These are phyloP conservation scores for Typhlichthys subterraneus DNA, from an alignment of 2,797 vertebrate species.

Conservation along the genomic window DNA sequence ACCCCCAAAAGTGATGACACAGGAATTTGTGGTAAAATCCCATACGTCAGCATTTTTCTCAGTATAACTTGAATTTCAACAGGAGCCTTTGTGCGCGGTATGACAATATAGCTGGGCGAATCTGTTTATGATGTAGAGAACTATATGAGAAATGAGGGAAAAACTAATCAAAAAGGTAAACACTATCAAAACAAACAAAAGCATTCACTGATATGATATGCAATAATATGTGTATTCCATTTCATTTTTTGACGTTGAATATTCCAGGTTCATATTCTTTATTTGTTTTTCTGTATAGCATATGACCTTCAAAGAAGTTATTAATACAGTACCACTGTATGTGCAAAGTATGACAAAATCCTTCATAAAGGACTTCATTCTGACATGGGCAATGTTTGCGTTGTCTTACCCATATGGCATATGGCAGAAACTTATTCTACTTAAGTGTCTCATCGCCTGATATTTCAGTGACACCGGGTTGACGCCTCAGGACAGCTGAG, in stretches of 20 bases:
- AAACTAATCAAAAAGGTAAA: background rate
- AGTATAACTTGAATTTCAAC: constrained; percentile 53
- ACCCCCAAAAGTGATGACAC: constrained; percentile 68
- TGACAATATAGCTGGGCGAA: constrained; percentile 33
- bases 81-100: constrained; percentile 29
- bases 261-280: background rate
- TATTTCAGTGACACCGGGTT: constrained; percentile 17
- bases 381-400: constrained; percentile 1
- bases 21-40: constrained; percentile 53
- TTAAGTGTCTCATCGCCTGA: constrained; percentile 24
- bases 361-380: background rate
- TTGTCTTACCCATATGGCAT: background rate
- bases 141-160: background rate
- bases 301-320: constrained; percentile 3
- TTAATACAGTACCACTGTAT: background rate
- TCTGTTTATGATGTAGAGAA: constrained; percentile 12
- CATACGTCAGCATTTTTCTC: constrained; percentile 52
- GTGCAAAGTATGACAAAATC: background rate
- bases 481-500: constrained; percentile 19
- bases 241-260: constrained; percentile 1
- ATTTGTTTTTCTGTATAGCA: constrained; percentile 1
- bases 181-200: no score
- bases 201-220: no score
- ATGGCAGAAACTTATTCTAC: constrained; percentile 5
- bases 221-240: no score